Evolutionary conservation across 2,797 vertebrate genomes (phyloP), one percentile per base, ranked within the genome.

Genomic region (Acipenser oxyrinchus): DNA sequence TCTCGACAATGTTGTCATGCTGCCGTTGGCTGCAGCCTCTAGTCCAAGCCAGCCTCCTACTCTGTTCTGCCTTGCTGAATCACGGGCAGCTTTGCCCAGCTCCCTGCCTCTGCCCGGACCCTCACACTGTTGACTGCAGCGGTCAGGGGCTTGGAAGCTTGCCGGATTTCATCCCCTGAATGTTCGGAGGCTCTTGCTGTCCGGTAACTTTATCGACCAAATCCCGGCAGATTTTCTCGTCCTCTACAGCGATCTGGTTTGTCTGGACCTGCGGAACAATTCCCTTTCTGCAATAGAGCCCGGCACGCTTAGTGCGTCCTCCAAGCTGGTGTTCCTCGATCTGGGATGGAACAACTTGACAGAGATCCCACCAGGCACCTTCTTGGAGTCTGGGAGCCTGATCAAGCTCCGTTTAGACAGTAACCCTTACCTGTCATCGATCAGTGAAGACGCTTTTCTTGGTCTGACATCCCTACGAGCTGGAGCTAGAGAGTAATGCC

Each of bases 221-320:
- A 95, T 98, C 77, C 94, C 95, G 7, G 89, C 90, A 0, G 95
- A 97, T 84, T 96, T 98, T 79, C 91, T 99, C 75, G 91, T 98
- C 71, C 93, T 97, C 77, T 95, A 97, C 75, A 94, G 94, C 57
- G 96, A 99, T 81, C 85, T 99, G 78, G 92, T 98, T 64, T 98
- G 97, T 82, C 74, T 99, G 87, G 96, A 99, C 84, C 92, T 98
- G 71, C 88, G 95, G 77, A 98, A 99, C 86, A 99, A 99, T 82
- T 92, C 95, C 1, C 88, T 99, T 60, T 91, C 91, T 70, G 77
- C 87, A 68, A 92, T 99, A 73, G 91, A 94, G 77, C 93, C 90
- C 4, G 95, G 95, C 69, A 95, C 95, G 8, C 93, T 99, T 75
- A 93, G 94, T 86, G 93, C 93, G 68, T 95, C 94, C 1, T 92